Conservation (phyloP, 2,888 invertebrate species). For the Dolichomitus sp. region DNA sequence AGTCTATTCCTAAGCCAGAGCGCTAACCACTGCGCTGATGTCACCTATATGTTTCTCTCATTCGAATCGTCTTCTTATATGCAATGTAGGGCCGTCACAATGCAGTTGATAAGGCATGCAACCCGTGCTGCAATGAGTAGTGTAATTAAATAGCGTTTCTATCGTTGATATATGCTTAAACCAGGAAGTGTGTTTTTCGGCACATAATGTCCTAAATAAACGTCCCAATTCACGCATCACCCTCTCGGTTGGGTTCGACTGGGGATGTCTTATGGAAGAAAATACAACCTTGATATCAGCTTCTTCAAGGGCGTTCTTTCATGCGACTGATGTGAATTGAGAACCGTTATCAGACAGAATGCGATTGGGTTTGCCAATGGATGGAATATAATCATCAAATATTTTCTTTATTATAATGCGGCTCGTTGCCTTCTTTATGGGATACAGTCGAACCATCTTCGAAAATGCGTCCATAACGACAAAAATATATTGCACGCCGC, state of each 20-base stretch:
- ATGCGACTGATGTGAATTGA: slow-evolving; percentile 34
- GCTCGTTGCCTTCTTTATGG: slow-evolving; percentile 30
- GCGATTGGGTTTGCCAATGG: slow-evolving; percentile 20
- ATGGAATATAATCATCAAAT: slow-evolving; percentile 24
- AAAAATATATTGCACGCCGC: slow-evolving; percentile 47
- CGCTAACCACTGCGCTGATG: too few relatives aligned
- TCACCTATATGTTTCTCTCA: too few relatives aligned
- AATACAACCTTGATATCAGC: slow-evolving; percentile 20
- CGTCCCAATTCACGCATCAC: slow-evolving; percentile 28
- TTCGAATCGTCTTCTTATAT: too few relatives aligned
- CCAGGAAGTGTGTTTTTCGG: background rate
- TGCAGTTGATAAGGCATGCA: background rate
- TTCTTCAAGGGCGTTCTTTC: slow-evolving; percentile 27
- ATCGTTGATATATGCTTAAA: slow-evolving; percentile 1
- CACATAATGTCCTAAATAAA: slow-evolving; percentile 12
- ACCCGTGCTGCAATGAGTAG: slow-evolving; percentile 17
- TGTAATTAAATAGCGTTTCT: background rate
- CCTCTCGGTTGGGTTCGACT: slow-evolving; percentile 47
- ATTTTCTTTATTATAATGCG: slow-evolving; percentile 16
- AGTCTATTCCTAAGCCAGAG: too few relatives aligned
- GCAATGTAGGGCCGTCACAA: too few relatives aligned
- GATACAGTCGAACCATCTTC: slow-evolving; percentile 35
- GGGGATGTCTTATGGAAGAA: slow-evolving; percentile 43
- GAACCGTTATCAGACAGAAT: slow-evolving; percentile 45
- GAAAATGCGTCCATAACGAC: slow-evolving; percentile 47